Conservation (phyloP, 2,113 vertebrate genomes). For the Ceuthmochares aereus region DNA sequence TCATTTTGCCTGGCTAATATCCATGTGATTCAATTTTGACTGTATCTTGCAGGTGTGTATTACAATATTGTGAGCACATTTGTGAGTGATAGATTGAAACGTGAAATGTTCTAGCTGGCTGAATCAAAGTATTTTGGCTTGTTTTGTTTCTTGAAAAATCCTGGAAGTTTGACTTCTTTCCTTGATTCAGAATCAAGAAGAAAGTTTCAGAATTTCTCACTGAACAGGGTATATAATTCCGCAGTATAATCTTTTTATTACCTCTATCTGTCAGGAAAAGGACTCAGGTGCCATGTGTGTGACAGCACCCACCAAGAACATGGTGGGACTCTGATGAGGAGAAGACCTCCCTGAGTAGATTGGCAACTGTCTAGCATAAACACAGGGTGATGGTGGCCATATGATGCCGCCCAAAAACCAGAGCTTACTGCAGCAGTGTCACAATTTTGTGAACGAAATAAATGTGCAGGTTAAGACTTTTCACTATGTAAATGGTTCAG, state of each 20-base stretch:
- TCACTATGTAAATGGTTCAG: background rate
- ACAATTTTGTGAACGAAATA: background rate
- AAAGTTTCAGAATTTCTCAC: background rate
- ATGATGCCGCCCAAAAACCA: background rate
- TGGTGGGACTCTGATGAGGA: background rate
- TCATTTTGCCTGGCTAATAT: background rate
- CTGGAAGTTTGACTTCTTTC: background rate
- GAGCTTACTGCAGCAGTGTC: background rate
- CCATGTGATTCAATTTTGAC: background rate
- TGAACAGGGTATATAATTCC: background rate
- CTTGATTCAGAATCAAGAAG: background rate
- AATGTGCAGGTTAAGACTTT: background rate
- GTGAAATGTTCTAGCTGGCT: background rate
- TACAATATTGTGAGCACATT: background rate
- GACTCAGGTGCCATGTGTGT: background rate
- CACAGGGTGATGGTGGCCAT: background rate
- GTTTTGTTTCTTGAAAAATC: background rate
- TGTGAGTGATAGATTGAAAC: background rate
- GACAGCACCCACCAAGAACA: background rate
- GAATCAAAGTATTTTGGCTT: background rate
- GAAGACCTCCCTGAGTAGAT: background rate
- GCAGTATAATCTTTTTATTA: background rate
- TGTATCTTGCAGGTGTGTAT: background rate
- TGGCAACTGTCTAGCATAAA: background rate
- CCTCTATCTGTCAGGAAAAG: background rate